Base-by-base conservation (phyloP, 2,888 invertebrate genomes). In the Apamea epomidion region DNA sequence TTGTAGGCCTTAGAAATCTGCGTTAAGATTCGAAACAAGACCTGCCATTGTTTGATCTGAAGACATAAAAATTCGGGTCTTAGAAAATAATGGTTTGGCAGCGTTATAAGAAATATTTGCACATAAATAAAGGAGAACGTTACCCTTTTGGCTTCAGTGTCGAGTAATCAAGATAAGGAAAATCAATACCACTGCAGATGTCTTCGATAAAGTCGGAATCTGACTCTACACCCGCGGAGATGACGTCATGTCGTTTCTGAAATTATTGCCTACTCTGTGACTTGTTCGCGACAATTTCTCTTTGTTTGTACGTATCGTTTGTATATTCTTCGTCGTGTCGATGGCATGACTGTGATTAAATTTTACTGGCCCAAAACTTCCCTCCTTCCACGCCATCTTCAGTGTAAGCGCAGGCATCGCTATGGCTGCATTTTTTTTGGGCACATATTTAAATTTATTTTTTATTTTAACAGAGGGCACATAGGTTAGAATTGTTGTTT, bases 131-230 rank as follows among this genome's bases (percentile, higher is more conserved):
- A 76, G 79, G 37, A 78, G 58, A 58, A 74, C n/a, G 42, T 83
- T 65, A 76, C 76, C 76, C 45, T 73, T 76, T 82, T 72, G 67
- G 64, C 78, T 76, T 82, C 25, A 21, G 54, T 67, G 54, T 82
- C 62, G n/a, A 71, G 74, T 81, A 81, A 87, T 87, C 88, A 80
- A 82, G 81, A 80, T 78, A 73, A 68, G 45, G 37, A 75, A 82
- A 70, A 84, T 87, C 77, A 60, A 81, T 81, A 86, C n/a, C 10
- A 45, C 65, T 78, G 71, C 74, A 78, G 77, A 80, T 51, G 48
- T 77, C 71, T 80, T 72, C 29, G 65, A 76, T 75, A 70, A 45
- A 70, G 72, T 37, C n/a, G 32, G 14, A 74, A 81, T 58, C 54
- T 25, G 6, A 12, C 6, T 64, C 21, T 12, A 37, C 25, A 25